Evolutionary conservation across 2,888 invertebrate species (phyloP).

Genomic region (Apomyelois bistriatella): DNA sequence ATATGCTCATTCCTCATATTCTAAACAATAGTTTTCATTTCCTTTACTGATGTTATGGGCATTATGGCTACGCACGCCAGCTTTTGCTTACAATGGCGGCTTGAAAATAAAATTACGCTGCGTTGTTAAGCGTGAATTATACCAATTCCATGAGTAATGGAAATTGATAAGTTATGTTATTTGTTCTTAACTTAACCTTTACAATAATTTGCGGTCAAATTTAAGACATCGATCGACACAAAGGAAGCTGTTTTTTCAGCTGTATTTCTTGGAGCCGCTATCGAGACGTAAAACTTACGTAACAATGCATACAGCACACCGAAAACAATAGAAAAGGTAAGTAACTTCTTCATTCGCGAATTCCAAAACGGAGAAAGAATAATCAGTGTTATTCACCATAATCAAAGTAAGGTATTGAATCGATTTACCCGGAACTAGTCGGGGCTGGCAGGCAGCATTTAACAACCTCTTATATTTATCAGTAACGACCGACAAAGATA

Average conservation of each 20-base stretch:
- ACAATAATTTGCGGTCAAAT: conserved; percentile 9
- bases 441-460: neutral
- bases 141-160: no score
- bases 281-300: neutral
- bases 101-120: neutral
- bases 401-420: neutral
- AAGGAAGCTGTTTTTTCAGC: conserved; percentile 15
- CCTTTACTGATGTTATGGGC: conserved; percentile 18
- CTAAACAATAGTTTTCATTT: conserved; percentile 44
- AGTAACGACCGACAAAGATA: conserved; percentile 45
- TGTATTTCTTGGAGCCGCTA: conserved; percentile 9
- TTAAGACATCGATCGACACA: neutral
- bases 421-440: conserved; percentile 11
- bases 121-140: no score
- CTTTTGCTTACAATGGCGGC: conserved; percentile 1
- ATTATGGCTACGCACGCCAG: conserved; percentile 7
- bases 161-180: neutral
- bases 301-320: neutral
- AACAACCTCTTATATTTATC: conserved; percentile 31
- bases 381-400: neutral
- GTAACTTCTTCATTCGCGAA: neutral
- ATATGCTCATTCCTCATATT: conserved; percentile 44
- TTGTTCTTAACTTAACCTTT: conserved; percentile 11
- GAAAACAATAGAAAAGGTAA: neutral
- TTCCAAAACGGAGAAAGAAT: neutral